Evolutionary conservation across 2,797 vertebrate genomes (phyloP).

Genomic region (Cyclura pinguis): DNA sequence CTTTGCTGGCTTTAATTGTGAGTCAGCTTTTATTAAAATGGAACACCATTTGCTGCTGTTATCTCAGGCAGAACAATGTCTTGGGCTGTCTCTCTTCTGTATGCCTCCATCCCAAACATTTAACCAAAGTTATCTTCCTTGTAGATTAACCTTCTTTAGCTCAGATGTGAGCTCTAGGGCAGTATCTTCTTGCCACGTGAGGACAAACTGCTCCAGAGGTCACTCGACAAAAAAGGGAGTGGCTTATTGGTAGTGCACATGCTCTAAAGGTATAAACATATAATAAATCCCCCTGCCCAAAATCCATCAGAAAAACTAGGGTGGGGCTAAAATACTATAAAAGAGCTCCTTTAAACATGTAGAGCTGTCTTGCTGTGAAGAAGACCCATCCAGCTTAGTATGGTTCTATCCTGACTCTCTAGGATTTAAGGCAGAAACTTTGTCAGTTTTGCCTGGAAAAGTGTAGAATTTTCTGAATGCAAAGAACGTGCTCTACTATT

Average conservation of each 20-base stretch:
- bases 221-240: not conserved
- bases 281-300: not conserved
- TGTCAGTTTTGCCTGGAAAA: no score
- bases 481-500: not conserved
- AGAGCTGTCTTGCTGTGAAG: not conserved
- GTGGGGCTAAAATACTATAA: not conserved
- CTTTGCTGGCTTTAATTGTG: not conserved
- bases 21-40: not conserved
- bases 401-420: fast-evolving
- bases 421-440: no score
- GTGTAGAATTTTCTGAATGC: not conserved
- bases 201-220: not conserved
- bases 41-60: not conserved
- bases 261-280: no score
- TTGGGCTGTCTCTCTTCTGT: not conserved
- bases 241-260: no score
- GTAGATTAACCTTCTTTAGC: not conserved
- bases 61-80: not conserved
- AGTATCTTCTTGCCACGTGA: no score
- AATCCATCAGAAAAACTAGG: no score
- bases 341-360: no score
- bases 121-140: not conserved
- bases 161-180: not conserved
- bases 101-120: not conserved
- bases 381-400: not conserved